Evolutionary conservation across 2,888 invertebrate species (phyloP).

Genomic region (Tethea ocularis): DNA sequence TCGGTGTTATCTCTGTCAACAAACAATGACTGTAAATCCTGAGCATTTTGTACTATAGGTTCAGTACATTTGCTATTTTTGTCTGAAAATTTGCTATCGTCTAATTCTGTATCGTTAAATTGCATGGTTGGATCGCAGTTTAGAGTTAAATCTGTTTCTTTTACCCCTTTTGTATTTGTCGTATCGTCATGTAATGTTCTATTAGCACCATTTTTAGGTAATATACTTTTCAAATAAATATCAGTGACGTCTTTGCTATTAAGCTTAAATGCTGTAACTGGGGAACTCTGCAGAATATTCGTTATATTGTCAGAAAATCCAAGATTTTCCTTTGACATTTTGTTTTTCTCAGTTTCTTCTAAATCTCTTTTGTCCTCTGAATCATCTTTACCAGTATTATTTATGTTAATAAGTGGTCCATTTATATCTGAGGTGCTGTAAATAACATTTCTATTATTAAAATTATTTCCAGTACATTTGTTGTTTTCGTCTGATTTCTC

Average conservation of each 20-base stretch:
- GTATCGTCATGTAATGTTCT: neutral
- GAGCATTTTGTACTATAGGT: too few relatives aligned
- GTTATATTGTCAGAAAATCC: neutral
- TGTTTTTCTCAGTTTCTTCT: neutral
- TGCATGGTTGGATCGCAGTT: neutral
- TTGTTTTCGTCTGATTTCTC: neutral
- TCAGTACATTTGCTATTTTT: neutral
- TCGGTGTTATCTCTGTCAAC: slow-evolving; percentile 9
- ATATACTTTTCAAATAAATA: neutral
- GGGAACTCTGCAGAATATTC: neutral
- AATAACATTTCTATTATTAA: too few relatives aligned
- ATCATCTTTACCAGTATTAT: neutral
- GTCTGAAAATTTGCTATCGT: neutral
- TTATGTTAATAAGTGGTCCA: too few relatives aligned
- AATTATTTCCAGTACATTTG: too few relatives aligned
- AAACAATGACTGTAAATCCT: neutral
- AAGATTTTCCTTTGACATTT: neutral
- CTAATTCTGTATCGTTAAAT: neutral
- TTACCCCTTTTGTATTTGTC: neutral
- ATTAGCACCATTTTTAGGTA: neutral
- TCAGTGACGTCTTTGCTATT: neutral
- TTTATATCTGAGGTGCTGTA: too few relatives aligned
- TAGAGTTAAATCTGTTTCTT: neutral
- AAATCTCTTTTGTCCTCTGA: neutral
- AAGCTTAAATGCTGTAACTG: neutral